A percentile compares a stretch with the other conserved stretches of the same genome.
These are phyloP conservation scores for Caenorhabditis sp. DNA, from an alignment of 2,888 invertebrate species.

Conservation along the genomic window DNA sequence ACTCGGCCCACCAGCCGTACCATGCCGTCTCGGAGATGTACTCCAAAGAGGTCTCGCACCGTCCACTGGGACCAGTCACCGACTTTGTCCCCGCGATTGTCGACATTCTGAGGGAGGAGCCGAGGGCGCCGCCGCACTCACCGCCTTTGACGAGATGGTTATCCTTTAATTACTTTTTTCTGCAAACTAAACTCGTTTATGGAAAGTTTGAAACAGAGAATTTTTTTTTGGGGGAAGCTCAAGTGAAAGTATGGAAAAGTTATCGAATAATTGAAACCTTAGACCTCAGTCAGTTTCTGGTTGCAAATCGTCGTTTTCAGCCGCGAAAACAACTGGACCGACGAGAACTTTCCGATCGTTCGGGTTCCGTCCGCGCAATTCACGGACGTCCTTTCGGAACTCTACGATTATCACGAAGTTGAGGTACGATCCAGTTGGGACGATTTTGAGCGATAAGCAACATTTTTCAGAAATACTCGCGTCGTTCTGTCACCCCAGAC, in stretches of 20 bases:
- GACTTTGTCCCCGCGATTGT: constrained; percentile 20
- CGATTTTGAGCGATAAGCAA: not conserved
- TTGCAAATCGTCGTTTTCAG: too few relatives aligned
- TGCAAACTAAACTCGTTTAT: too few relatives aligned
- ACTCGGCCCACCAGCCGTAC: constrained; percentile 23
- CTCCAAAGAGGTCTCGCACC: constrained; percentile 33
- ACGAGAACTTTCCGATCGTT: constrained; percentile 39
- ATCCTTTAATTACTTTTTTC: too few relatives aligned
- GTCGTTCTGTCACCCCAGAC: constrained; percentile 10
- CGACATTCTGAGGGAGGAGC: constrained; percentile 12
- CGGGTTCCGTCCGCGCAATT: constrained; percentile 34
- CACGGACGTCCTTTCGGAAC: constrained; percentile 33
- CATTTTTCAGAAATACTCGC: constrained; percentile 25
- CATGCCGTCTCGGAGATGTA: constrained; percentile 27
- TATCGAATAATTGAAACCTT: too few relatives aligned
- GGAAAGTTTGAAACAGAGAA: too few relatives aligned
- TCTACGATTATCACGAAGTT: constrained; percentile 38
- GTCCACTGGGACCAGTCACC: constrained; percentile 11
- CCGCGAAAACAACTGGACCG: constrained; percentile 42
- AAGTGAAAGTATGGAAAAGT: too few relatives aligned
- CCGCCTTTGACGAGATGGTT: too few relatives aligned
- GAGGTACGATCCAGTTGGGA: constrained; percentile 3
- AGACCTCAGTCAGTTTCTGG: too few relatives aligned
- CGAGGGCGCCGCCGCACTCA: too few relatives aligned
- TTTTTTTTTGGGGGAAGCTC: too few relatives aligned